A percentile compares a stretch with the other conserved stretches of the same genome.
These are phyloP conservation scores for Hippocampus abdominalis DNA, from an alignment of 2,113 vertebrate genomes.

Conservation along the genomic window DNA sequence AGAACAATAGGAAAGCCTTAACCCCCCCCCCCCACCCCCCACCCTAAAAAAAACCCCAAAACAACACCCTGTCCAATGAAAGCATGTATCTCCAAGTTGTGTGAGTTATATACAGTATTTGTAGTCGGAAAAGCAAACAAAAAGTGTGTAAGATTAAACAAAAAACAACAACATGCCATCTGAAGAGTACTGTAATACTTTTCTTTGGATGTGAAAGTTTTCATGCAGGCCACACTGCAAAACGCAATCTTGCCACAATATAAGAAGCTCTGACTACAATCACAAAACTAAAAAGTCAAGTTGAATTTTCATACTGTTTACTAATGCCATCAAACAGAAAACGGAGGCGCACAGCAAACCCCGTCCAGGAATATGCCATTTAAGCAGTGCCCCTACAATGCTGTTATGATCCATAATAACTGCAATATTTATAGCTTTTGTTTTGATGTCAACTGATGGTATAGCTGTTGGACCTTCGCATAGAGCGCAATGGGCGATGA, in stretches of 20 bases:
- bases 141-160: neutral
- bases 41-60: too few relatives aligned
- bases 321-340: slow-evolving; percentile 26
- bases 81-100: neutral
- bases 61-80: neutral
- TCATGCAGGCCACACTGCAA: slow-evolving; percentile 29
- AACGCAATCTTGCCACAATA: slow-evolving; percentile 15
- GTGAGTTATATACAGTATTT: neutral
- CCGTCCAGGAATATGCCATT: slow-evolving; percentile 6
- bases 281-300: slow-evolving; percentile 19
- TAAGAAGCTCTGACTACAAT: slow-evolving; percentile 19
- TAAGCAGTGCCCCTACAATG: slow-evolving; percentile 32
- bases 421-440: slow-evolving; percentile 46
- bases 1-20: slow-evolving; percentile 19
- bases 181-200: slow-evolving; percentile 15
- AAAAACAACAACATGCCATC: neutral
- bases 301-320: slow-evolving; percentile 23
- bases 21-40: too few relatives aligned
- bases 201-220: neutral
- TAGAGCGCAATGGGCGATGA: slow-evolving; percentile 19
- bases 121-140: neutral
- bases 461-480: slow-evolving; percentile 39
- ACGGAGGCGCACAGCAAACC: slow-evolving; percentile 22
- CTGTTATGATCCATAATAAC: slow-evolving; percentile 34
- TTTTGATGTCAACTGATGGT: slow-evolving; percentile 41